Conservation (phyloP, 2,888 invertebrate genomes). For the Capitulum mitella region DNA sequence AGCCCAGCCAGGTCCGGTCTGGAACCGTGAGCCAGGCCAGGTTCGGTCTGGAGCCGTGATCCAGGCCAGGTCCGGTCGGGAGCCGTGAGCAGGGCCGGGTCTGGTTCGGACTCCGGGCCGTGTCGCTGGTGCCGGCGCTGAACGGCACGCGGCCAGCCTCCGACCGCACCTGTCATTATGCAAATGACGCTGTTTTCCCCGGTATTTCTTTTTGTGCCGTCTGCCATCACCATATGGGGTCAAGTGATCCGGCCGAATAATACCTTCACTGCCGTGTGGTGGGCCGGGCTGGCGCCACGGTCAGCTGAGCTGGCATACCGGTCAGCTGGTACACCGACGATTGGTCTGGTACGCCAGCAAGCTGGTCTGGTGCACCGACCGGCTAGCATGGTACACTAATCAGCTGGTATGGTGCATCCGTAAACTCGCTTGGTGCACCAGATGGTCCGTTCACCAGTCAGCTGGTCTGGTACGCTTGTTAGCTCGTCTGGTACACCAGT, state of each 20-base stretch:
- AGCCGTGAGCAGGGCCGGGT: too few species aligned
- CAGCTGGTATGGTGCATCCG: not conserved
- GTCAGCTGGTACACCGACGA: not conserved
- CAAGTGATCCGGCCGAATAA: not conserved
- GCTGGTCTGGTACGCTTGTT: too few species aligned
- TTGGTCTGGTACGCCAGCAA: not conserved
- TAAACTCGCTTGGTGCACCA: too few species aligned
- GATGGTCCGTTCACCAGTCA: too few species aligned
- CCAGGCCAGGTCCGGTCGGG: too few species aligned
- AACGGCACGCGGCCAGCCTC: not conserved
- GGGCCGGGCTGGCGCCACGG: not conserved
- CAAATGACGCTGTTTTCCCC: not conserved
- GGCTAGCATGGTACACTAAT: not conserved
- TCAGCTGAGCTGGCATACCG: not conserved
- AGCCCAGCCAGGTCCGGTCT: not conserved
- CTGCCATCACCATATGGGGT: not conserved
- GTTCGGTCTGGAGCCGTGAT: too few species aligned
- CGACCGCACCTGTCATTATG: not conserved
- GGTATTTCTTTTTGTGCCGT: not conserved
- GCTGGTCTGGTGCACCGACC: not conserved
- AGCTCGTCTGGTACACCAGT: too few species aligned
- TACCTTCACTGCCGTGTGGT: not conserved
- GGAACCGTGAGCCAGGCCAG: not conserved
- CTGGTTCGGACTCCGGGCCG: too few species aligned
- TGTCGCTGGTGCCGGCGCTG: not conserved